Conservation (phyloP, 2,888 invertebrate genomes). For the Lasioglossum lativentre region DNA sequence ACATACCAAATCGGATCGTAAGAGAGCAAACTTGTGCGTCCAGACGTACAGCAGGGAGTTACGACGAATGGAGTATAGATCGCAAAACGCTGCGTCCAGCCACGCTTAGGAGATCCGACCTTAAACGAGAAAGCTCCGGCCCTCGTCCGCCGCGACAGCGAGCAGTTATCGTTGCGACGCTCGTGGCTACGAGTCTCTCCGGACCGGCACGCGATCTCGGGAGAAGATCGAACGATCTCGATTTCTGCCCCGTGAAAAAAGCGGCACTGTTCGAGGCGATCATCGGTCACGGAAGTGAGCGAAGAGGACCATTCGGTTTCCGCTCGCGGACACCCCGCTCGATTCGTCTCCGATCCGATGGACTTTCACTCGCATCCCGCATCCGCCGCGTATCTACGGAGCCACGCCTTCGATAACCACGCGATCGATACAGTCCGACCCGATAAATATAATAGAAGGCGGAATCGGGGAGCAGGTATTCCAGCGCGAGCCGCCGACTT, state of each 20-base stretch:
- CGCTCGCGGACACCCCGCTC: constrained; percentile 23
- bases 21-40: too few species aligned
- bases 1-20: too few species aligned
- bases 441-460: constrained; percentile 1
- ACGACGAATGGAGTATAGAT: too few species aligned
- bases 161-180: constrained; percentile 13
- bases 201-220: constrained; percentile 39
- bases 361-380: constrained; percentile 77
- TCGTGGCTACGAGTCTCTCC: not conserved
- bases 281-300: constrained; percentile 55
- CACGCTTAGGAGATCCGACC: too few species aligned
- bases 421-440: constrained; percentile 14
- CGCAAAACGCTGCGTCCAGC: too few species aligned
- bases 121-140: constrained; percentile 51
- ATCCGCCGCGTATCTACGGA: constrained; percentile 25
- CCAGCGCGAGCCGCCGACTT: not conserved
- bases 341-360: constrained; percentile 63
- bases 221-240: constrained; percentile 10
- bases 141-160: not conserved
- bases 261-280: not conserved
- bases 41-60: too few species aligned
- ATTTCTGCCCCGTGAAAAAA: not conserved
- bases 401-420: constrained; percentile 51
- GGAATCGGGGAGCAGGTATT: not conserved
- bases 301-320: constrained; percentile 21